Evolutionary conservation across 2,113 vertebrate species (phyloP).

Genomic region (Bubalus kerabau): DNA sequence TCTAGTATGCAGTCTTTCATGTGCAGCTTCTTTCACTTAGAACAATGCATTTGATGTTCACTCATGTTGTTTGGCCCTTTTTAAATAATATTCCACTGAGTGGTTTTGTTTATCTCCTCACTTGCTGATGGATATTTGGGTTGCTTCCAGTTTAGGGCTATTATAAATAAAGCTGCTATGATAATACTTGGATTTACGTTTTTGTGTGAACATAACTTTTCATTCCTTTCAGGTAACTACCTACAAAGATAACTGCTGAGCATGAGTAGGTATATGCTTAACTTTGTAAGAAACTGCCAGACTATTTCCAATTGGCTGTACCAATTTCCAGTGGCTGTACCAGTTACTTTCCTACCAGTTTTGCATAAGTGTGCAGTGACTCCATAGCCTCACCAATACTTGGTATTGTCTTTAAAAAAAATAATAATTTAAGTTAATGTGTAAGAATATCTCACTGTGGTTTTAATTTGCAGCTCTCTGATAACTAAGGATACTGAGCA

Average conservation of each 20-base stretch:
- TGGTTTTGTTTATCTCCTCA: neutral
- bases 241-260: neutral
- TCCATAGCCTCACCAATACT: neutral
- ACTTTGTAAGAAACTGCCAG: neutral
- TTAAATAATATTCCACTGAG: neutral
- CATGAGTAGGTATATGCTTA: neutral
- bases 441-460: neutral
- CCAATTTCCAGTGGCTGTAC: neutral
- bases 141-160: neutral
- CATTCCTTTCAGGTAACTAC: neutral
- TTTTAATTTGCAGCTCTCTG: neutral
- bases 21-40: neutral
- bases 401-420: neutral
- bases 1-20: neutral
- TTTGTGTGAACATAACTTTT: neutral
- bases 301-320: neutral
- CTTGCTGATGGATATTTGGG: neutral
- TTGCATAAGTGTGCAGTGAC: neutral
- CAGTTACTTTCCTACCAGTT: neutral
- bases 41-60: neutral
- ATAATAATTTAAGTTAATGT: neutral
- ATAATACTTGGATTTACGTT: neutral
- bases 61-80: neutral
- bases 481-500: neutral
- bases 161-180: neutral